Conservation (phyloP, 2,797 vertebrate species). For the Falco novaeseelandiae region DNA sequence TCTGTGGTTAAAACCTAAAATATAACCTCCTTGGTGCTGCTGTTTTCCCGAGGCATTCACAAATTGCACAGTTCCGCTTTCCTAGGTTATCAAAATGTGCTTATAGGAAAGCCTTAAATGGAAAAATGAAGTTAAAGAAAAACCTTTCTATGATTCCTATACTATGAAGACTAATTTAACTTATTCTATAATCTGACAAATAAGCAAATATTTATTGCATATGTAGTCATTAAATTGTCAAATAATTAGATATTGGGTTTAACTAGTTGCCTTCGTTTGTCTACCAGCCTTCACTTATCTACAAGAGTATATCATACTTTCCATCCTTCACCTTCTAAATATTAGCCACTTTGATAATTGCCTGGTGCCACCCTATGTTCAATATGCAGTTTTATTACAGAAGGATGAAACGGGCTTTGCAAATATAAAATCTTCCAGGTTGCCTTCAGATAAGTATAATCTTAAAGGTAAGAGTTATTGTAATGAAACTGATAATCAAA, state of each 20-base stretch:
- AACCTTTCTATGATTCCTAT: neutral
- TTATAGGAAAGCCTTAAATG: neutral
- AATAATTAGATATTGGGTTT: neutral
- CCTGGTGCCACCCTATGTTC: neutral
- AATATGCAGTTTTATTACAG: neutral
- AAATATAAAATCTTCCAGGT: neutral
- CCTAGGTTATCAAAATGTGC: neutral
- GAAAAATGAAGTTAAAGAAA: neutral
- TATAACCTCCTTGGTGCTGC: constrained; percentile 11
- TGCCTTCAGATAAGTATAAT: neutral
- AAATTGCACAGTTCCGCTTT: neutral
- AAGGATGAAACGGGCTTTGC: neutral
- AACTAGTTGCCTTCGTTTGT: neutral
- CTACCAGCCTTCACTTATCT: neutral
- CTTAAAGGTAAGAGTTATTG: neutral
- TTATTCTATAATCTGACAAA: neutral
- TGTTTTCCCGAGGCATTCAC: constrained; percentile 59
- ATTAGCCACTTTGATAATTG: neutral
- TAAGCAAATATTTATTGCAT: neutral
- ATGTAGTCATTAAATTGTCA: neutral
- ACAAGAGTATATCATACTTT: neutral
- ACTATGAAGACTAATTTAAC: neutral
- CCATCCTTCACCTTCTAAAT: neutral
- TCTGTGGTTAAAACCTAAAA: constrained; percentile 20
- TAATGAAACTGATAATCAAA: neutral